Evolutionary conservation across 2,797 vertebrate species (phyloP).

Genomic region (Diplodus sargus): DNA sequence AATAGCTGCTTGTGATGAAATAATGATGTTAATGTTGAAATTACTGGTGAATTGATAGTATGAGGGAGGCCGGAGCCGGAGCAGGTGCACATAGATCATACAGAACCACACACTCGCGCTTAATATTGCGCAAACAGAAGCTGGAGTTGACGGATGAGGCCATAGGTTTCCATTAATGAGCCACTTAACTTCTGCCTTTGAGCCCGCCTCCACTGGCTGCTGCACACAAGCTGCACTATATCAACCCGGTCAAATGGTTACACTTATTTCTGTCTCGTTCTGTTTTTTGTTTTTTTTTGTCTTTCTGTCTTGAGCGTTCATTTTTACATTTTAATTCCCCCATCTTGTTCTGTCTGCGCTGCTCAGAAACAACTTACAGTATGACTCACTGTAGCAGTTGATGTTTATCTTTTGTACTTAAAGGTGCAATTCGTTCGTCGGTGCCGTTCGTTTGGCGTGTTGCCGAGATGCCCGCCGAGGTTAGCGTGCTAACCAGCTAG

Average conservation of each 20-base stretch:
- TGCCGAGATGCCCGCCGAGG: too few species aligned
- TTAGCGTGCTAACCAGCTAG: too few species aligned
- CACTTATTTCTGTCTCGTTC: slow-evolving; percentile 41
- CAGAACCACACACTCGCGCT: background rate
- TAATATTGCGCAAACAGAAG: slow-evolving; percentile 26
- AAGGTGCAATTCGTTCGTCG: too few species aligned
- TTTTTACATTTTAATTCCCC: background rate
- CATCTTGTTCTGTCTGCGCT: background rate
- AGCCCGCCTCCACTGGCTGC: slow-evolving; percentile 42
- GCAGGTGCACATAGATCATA: slow-evolving; percentile 36
- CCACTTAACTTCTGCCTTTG: slow-evolving; percentile 57
- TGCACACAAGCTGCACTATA: slow-evolving; percentile 22
- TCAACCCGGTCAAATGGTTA: slow-evolving; percentile 30
- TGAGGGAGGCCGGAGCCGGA: slow-evolving; percentile 2
- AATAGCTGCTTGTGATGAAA: slow-evolving; percentile 26
- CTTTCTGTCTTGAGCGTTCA: background rate
- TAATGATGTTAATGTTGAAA: slow-evolving; percentile 27
- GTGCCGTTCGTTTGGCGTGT: too few species aligned
- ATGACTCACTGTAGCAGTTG: background rate
- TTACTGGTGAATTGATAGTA: slow-evolving; percentile 20
- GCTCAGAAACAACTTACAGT: background rate
- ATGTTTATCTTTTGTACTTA: background rate
- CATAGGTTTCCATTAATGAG: slow-evolving; percentile 65
- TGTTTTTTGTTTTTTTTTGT: too few species aligned
- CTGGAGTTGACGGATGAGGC: slow-evolving; percentile 55